These are phyloP conservation scores for Amblyjoppa fuscipennis DNA, from an alignment of 2,888 invertebrate species.

Conservation along the genomic window DNA sequence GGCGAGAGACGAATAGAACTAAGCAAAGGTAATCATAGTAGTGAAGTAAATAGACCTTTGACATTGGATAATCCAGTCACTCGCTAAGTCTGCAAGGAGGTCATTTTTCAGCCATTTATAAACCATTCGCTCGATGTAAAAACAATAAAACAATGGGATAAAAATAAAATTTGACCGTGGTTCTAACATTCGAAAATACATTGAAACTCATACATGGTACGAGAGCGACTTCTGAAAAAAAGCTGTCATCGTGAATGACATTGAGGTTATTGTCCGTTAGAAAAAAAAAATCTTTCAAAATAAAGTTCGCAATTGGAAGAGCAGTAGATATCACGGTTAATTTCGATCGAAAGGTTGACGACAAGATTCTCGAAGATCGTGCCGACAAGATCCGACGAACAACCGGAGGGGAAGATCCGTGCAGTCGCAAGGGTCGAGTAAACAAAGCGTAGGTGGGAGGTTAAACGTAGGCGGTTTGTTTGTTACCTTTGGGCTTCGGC, in stretches of 20 bases:
- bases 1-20: background rate
- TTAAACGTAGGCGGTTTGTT: slow-evolving; percentile 73
- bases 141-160: background rate
- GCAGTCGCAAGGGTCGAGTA: slow-evolving; percentile 69
- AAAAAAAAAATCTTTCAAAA: slow-evolving; percentile 5
- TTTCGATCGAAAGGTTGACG: background rate
- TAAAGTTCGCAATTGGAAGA: background rate
- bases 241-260: background rate
- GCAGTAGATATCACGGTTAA: background rate
- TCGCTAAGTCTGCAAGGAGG: background rate
- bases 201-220: background rate
- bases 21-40: slow-evolving; percentile 9
- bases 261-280: slow-evolving; percentile 22
- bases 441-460: slow-evolving; percentile 78
- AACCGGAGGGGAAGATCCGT: background rate
- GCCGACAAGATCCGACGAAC: background rate
- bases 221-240: background rate
- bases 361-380: background rate
- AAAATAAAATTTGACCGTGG: slow-evolving; percentile 12
- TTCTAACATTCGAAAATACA: background rate
- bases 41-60: background rate
- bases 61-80: background rate
- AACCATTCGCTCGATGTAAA: background rate
- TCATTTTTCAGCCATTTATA: background rate
- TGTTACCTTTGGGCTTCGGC: slow-evolving; percentile 85